Conservation (phyloP, 2,797 vertebrate species). For the Brachyrhaphis roseni region DNA sequence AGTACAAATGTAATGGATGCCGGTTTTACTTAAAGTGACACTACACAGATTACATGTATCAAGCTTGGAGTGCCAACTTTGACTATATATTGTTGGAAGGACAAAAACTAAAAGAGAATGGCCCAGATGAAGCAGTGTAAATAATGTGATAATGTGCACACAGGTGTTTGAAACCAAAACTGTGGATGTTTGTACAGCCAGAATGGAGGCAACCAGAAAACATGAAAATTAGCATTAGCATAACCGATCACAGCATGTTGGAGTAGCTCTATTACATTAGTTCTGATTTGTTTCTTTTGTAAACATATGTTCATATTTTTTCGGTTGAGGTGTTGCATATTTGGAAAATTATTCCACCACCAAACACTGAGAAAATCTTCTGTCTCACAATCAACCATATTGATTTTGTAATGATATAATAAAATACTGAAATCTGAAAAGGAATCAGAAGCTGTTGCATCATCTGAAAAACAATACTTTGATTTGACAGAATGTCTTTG, state of each 20-base stretch:
- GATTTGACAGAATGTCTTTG: background rate
- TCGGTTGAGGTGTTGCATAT: background rate
- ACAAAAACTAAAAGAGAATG: background rate
- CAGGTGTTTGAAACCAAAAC: background rate
- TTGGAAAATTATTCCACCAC: background rate
- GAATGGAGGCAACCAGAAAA: background rate
- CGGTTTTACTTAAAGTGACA: constrained; percentile 23
- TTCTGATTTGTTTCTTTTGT: background rate
- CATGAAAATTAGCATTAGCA: background rate
- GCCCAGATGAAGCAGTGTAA: background rate
- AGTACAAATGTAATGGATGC: constrained; percentile 1
- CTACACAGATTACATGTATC: constrained; percentile 1
- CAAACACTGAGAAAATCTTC: background rate
- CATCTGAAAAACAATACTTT: background rate
- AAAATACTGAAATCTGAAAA: background rate
- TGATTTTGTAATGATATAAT: background rate
- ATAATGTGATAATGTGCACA: background rate
- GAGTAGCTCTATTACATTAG: background rate
- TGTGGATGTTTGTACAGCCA: background rate
- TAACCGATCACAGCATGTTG: background rate
- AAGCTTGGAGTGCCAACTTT: constrained; percentile 8
- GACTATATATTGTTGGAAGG: background rate
- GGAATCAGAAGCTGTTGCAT: background rate
- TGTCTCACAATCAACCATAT: background rate
- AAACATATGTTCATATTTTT: background rate